Evolutionary conservation across 2,888 invertebrate genomes (phyloP).

Genomic region (Perizoma flavofasciatum): DNA sequence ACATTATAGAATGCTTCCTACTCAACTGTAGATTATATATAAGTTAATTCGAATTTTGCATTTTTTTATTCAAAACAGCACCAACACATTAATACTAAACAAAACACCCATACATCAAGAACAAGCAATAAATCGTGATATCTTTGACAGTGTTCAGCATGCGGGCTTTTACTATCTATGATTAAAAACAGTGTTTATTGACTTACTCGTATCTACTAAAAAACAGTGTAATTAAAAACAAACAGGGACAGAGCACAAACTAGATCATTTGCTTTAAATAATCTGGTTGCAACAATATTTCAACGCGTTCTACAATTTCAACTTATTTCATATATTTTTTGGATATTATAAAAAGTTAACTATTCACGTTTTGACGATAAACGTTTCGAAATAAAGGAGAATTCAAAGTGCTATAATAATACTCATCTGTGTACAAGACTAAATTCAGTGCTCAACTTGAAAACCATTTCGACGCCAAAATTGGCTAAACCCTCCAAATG

Average conservation of each 20-base stretch:
- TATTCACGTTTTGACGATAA: background rate
- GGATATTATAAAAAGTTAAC: too few relatives aligned
- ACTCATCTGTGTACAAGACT: background rate
- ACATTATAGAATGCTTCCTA: too few relatives aligned
- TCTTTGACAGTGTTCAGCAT: slow-evolving; percentile 21
- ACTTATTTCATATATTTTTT: too few relatives aligned
- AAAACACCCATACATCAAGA: slow-evolving; percentile 20
- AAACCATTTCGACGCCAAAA: slow-evolving; percentile 10
- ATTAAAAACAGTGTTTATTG: background rate
- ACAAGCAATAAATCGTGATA: slow-evolving; percentile 22
- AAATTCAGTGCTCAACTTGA: slow-evolving; percentile 18
- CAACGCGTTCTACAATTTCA: too few relatives aligned
- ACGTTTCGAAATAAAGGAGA: background rate
- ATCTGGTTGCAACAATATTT: too few relatives aligned
- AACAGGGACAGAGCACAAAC: too few relatives aligned
- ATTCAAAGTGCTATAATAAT: background rate
- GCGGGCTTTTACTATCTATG: slow-evolving; percentile 17
- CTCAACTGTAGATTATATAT: too few relatives aligned
- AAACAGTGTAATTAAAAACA: background rate
- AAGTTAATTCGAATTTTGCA: too few relatives aligned
- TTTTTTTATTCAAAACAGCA: slow-evolving; percentile 19
- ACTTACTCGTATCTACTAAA: too few relatives aligned
- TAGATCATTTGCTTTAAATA: too few relatives aligned
- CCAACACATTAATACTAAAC: slow-evolving; percentile 25
- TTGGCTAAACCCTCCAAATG: slow-evolving; percentile 54